Percentiles rank a stretch among this genome's conserved stretches.
Evolutionary conservation across 2,888 invertebrate genomes (phyloP).

Genomic region (Euproctis similis): DNA sequence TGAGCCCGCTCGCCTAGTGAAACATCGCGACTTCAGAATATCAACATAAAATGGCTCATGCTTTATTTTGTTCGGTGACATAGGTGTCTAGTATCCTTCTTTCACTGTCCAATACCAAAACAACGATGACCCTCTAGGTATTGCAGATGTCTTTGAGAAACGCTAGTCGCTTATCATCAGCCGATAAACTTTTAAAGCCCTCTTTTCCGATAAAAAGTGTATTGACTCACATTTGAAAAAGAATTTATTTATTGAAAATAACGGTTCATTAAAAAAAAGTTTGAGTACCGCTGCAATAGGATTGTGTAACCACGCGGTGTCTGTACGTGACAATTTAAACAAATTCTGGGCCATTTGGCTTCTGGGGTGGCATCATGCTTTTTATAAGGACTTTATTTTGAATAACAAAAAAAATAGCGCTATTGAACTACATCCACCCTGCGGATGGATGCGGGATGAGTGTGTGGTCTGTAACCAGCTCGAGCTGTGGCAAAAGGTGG

Average conservation of each 20-base stretch:
- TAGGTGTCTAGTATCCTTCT: too few relatives aligned
- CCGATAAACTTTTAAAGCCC: too few relatives aligned
- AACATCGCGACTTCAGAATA: too few relatives aligned
- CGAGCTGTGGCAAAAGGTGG: conserved; percentile 23
- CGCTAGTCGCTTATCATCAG: too few relatives aligned
- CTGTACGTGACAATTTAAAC: conserved; percentile 77
- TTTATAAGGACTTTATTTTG: conserved; percentile 67
- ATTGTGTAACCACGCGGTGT: conserved; percentile 67
- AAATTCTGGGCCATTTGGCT: conserved; percentile 76
- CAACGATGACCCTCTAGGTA: too few relatives aligned
- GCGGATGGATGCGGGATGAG: conserved; percentile 61
- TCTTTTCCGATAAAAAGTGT: too few relatives aligned
- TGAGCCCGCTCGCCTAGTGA: too few relatives aligned
- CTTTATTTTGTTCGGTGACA: too few relatives aligned
- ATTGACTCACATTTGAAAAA: too few relatives aligned
- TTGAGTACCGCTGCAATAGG: conserved; percentile 47
- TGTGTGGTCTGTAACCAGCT: conserved; percentile 53
- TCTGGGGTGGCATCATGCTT: conserved; percentile 63
- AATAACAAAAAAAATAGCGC: conserved; percentile 59
- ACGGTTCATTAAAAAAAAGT: conserved; percentile 21
- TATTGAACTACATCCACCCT: conserved; percentile 52
- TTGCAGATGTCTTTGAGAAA: too few relatives aligned
- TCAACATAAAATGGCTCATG: too few relatives aligned
- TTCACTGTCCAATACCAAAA: too few relatives aligned
- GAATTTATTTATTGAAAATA: neutral